phyloP scores from a whole-genome alignment of 2,888 invertebrate species.

The Andrena chrysosceles region DNA sequence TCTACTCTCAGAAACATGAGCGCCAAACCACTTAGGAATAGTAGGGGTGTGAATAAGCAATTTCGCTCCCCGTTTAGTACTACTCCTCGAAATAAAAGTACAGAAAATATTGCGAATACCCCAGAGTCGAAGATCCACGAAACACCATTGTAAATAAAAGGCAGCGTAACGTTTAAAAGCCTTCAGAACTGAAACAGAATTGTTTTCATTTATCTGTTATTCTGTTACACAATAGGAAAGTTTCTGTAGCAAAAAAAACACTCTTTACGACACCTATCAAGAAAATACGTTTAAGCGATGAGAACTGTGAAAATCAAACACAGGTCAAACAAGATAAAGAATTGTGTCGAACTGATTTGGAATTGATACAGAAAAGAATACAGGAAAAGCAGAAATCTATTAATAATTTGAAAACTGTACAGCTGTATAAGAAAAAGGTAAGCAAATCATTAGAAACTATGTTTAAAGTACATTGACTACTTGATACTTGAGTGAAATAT shows the following conservation, averaged over 20 bases:
- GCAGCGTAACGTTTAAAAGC: not conserved
- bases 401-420: conserved; percentile 63
- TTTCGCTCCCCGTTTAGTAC: conserved; percentile 74
- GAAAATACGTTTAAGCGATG: conserved; percentile 51
- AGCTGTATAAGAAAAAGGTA: conserved; percentile 72
- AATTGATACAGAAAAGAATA: conserved; percentile 84
- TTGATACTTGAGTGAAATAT: not conserved
- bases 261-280: conserved; percentile 50
- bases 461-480: not conserved
- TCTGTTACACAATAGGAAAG: conserved; percentile 33
- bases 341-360: conserved; percentile 83
- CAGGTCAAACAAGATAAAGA: conserved; percentile 1
- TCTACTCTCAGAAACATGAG: conserved; percentile 42
- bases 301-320: conserved; percentile 6
- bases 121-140: not conserved
- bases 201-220: not conserved
- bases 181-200: not conserved
- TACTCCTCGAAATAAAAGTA: conserved; percentile 40
- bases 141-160: conserved; percentile 27
- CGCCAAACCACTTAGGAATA: conserved; percentile 71
- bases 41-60: conserved; percentile 73
- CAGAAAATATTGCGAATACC: not conserved
- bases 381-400: conserved; percentile 83
- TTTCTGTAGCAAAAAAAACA: conserved; percentile 53
- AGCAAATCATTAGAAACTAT: not conserved